Evolutionary conservation across 2,797 vertebrate genomes (phyloP), one percentile per base, ranked within the genome.

Genomic region (Galagoides demidoff): DNA sequence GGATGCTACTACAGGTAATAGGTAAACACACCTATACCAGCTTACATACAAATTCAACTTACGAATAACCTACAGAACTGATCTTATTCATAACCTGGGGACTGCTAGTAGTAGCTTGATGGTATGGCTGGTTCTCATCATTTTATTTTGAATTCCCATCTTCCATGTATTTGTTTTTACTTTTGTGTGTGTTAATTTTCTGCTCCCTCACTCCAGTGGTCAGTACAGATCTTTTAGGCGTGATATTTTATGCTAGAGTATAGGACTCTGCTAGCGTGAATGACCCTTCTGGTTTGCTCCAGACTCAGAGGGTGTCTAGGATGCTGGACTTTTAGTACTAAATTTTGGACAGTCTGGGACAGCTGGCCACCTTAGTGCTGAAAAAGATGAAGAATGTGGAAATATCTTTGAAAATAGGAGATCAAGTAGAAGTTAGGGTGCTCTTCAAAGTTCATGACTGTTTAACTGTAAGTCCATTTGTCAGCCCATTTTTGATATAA

Each of bases 371-470:
- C 13, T 25, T 71, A 37, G 0, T 17, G 25, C 7, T 27, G 13
- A 94, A 29, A 89, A 64, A 79, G 9, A 91, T 13, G 78, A 90
- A 74, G 23, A n/a, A 89, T 63, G 19, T 34, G 10, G 29, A 45
- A 79, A 85, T 0, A 7, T 27, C 14, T 85, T 84, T 76, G 31
- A 84, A 84, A 95, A 87, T 7, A 31, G 43, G 34, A 96, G 11
- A 78, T 49, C 39, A 81, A 97, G 59, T 23, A 61, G 57, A 89
- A 85, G 11, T 74, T 89, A 91, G 84, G 27, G 2, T 83, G 19
- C 25, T 5, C 37, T 86, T 89, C 87, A 73, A 86, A 59, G 16
- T 34, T 59, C 57, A 23, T 64, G 34, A 4, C 23, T 45, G 23
- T 55, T 82, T 87, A 89, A 82, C 43, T 59, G 7, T 70, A 76